Evolutionary conservation across 2,113 vertebrate species (phyloP).

Genomic region (Stegostoma tigrinum): DNA sequence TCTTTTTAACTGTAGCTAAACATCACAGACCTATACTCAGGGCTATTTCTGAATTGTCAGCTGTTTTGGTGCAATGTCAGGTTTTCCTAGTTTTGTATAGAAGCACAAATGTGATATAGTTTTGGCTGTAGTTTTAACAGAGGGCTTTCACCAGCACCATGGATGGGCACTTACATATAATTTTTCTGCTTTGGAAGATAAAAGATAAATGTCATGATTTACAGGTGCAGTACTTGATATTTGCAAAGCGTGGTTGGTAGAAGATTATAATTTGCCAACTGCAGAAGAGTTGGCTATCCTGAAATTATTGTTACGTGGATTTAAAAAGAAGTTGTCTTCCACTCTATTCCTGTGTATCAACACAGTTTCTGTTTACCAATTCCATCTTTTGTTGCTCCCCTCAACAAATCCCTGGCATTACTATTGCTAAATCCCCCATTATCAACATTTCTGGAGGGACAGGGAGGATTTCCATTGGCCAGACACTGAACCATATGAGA

Average conservation of each 20-base stretch:
- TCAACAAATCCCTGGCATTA: too few relatives aligned
- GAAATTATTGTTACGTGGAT: neutral
- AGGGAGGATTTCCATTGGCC: too few relatives aligned
- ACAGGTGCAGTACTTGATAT: neutral
- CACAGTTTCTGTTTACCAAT: neutral
- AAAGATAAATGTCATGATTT: neutral
- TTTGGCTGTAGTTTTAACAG: neutral
- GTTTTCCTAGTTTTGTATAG: neutral
- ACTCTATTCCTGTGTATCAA: neutral
- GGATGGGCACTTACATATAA: neutral
- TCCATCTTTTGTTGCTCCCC: neutral
- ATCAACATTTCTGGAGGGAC: too few relatives aligned
- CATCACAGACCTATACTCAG: neutral
- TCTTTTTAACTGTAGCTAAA: neutral
- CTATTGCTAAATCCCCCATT: too few relatives aligned
- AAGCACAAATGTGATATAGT: neutral
- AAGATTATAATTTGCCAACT: neutral
- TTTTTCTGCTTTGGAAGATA: neutral
- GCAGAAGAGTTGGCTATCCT: neutral
- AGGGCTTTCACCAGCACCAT: neutral
- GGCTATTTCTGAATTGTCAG: neutral
- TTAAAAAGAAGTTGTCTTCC: neutral
- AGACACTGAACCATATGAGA: too few relatives aligned
- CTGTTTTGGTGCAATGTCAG: neutral
- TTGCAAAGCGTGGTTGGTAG: neutral